These are phyloP conservation scores for Apamea epomidion DNA, from an alignment of 2,888 invertebrate genomes.

Conservation along the genomic window DNA sequence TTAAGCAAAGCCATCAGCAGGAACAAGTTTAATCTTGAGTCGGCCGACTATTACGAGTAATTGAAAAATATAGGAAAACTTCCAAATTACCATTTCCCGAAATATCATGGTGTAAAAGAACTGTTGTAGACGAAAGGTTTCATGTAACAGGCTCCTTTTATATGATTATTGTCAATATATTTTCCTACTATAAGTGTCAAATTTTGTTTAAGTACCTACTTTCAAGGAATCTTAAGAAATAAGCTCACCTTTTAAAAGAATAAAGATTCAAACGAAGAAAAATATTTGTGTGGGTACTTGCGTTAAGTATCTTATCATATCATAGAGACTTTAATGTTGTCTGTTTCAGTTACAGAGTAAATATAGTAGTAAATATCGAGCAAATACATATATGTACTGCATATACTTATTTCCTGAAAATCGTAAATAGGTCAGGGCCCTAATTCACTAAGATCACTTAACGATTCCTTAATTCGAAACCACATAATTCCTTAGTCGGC, in stretches of 20 bases:
- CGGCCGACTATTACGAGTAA: background rate
- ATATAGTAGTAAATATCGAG: background rate
- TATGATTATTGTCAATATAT: background rate
- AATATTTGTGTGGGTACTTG: background rate
- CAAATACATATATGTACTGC: too few species aligned
- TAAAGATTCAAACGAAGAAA: background rate
- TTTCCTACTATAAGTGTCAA: background rate
- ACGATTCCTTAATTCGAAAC: too few species aligned
- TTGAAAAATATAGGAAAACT: constrained; percentile 24
- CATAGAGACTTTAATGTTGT: background rate
- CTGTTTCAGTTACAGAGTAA: background rate
- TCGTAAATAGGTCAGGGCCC: background rate
- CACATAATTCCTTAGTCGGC: too few species aligned
- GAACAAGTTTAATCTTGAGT: constrained; percentile 1
- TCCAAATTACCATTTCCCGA: constrained; percentile 23
- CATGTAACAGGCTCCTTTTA: background rate
- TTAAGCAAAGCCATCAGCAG: background rate
- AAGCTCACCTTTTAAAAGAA: background rate
- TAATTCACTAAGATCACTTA: too few species aligned
- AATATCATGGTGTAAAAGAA: constrained; percentile 29
- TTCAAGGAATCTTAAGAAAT: background rate
- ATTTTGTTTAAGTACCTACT: background rate
- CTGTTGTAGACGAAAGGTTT: constrained; percentile 14
- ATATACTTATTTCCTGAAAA: background rate
- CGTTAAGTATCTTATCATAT: background rate